phyloP scores from a whole-genome alignment of 2,113 vertebrate genomes.

The Willisornis vidua region DNA sequence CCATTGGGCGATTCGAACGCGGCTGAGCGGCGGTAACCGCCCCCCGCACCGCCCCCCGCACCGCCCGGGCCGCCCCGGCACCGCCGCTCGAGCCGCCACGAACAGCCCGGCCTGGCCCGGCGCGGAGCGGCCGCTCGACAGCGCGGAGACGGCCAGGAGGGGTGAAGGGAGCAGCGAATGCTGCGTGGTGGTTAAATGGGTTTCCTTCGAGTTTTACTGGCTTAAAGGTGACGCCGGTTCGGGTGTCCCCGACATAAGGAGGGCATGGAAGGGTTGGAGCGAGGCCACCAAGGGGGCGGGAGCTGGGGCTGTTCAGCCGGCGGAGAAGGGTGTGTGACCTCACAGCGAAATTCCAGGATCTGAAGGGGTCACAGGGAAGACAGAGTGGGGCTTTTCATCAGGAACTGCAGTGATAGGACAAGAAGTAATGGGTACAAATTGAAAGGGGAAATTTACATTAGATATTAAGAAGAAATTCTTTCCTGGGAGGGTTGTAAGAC shows the following conservation, averaged over 20 bases:
- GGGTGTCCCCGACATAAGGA: neutral
- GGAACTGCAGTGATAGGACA: neutral
- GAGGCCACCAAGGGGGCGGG: neutral
- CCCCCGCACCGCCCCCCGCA: neutral
- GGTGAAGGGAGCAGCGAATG: no score
- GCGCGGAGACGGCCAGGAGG: no score
- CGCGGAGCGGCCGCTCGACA: rapidly evolving
- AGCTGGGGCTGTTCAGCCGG: neutral
- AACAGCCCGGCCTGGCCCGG: neutral
- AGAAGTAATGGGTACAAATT: neutral
- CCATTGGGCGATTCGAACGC: neutral
- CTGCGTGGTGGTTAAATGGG: neutral
- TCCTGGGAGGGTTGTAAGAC: neutral
- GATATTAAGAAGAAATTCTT: neutral
- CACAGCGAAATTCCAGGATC: neutral
- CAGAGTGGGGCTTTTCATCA: neutral
- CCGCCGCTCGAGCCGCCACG: neutral
- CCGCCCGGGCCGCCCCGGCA: neutral
- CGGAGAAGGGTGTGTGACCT: neutral
- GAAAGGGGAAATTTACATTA: neutral
- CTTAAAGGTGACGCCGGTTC: neutral
- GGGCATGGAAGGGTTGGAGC: neutral
- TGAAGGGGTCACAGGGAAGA: neutral
- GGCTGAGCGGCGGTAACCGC: neutral
- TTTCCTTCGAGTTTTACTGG: neutral